Base-by-base conservation (phyloP, 2,113 vertebrate species). In the Gymnocephalus cernua region DNA sequence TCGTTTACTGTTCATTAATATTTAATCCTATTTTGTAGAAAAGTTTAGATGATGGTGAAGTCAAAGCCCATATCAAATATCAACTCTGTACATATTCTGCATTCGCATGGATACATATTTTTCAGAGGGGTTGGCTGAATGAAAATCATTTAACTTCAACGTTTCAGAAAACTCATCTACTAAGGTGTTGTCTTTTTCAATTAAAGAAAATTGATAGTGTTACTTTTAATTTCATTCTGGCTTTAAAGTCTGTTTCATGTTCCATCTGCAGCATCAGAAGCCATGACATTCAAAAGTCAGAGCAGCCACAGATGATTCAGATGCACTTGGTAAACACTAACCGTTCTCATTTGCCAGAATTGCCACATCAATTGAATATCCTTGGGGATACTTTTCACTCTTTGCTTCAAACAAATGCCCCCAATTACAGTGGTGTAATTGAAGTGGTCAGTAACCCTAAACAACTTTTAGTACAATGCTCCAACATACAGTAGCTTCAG, bases 361-460 rank as follows among this genome's bases (percentile, higher is more conserved):
- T n/a, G n/a, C n/a, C n/a, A n/a, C 27, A 50, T 64, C 41, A 50
- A 3, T 16, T 53, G n/a, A 45, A 25, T 53, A 32, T 63, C 12
- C 19, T 45, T 16, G 0, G 18, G 10, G 23, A 25, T 50, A n/a
- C 4, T 41, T 38, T 51, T 48, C 58, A 54, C 13, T 16, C 27
- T 38, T 54, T 57, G 25, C 18, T 54, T 74, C 23, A n/a, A 44
- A 50, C 25, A 59, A 74, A 69, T 80, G 16, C 44, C 29, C n/a
- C 18, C 5, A 45, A 4, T 57, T 64, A 19, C 13, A 7, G 10
- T 35, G 19, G n/a, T n/a, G n/a, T n/a, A n/a, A n/a, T 44, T 59
- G 3, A 57, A 51, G 14, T 51, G 53, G 32, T 58, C 67, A 66
- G 50, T 41, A 23, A 19, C 64, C 51, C n/a, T 63, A 21, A 48